A percentile compares a stretch with the other conserved stretches of the same genome.
Conservation (phyloP, 2,113 vertebrate genomes). For the Octodon degus region DNA sequence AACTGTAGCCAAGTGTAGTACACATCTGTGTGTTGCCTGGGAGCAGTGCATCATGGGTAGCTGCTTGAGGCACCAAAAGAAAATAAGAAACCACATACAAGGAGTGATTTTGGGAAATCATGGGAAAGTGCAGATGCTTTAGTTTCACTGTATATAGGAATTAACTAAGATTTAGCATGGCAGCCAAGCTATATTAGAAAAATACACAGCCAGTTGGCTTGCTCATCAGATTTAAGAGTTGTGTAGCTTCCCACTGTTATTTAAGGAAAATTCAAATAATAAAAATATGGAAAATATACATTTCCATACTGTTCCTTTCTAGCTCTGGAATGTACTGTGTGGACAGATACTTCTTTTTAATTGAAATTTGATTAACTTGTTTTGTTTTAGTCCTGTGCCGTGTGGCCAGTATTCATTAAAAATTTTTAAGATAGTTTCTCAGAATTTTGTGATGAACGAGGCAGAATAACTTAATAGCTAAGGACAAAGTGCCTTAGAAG, state of each 20-base stretch:
- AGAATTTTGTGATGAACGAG: constrained; percentile 87
- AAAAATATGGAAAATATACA: not conserved
- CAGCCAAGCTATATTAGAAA: not conserved
- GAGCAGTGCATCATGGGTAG: not conserved
- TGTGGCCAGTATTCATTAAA: constrained; percentile 51
- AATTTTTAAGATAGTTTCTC: constrained; percentile 77
- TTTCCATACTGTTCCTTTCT: not conserved
- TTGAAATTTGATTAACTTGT: constrained; percentile 31
- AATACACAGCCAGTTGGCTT: not conserved
- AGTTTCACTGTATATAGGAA: not conserved
- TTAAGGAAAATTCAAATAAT: not conserved
- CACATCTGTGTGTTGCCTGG: not conserved
- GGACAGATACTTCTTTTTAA: not conserved
- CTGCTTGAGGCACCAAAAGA: not conserved
- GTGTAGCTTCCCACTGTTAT: not conserved
- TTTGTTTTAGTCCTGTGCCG: constrained; percentile 42
- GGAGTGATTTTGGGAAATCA: not conserved
- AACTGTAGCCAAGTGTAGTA: not conserved
- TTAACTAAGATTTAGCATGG: not conserved
- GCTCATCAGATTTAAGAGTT: not conserved
- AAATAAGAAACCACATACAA: not conserved
- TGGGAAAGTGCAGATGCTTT: not conserved
- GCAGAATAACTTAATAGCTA: constrained; percentile 85
- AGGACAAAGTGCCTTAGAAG: constrained; percentile 62
- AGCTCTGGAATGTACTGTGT: constrained; percentile 17